Evolutionary conservation across 2,797 vertebrate genomes (phyloP).

Genomic region (Anabacerthia variegaticeps): DNA sequence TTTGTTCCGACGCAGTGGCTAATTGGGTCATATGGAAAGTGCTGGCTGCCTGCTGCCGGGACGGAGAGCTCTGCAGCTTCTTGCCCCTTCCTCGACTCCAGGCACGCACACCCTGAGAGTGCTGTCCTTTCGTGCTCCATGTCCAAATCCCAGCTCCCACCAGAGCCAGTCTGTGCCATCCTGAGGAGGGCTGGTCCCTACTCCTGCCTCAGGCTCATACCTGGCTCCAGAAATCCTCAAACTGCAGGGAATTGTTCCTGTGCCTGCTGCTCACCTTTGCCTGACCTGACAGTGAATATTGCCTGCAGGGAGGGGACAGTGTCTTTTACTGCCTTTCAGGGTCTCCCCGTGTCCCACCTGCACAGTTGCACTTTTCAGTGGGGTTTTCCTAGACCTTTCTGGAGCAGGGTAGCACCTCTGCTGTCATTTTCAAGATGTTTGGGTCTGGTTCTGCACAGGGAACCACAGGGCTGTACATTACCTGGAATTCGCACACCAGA

Average conservation of each 20-base stretch:
- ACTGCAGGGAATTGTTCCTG: not conserved
- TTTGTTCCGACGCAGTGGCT: conserved; percentile 59
- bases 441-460: not conserved
- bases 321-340: not conserved
- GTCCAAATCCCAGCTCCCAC: not conserved
- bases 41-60: conserved; percentile 7
- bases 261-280: not conserved
- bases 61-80: not conserved
- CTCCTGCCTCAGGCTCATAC: not conserved
- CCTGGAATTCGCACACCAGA: not conserved
- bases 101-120: rapidly evolving
- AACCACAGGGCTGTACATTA: rapidly evolving
- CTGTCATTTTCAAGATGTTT: not conserved
- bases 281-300: not conserved
- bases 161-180: not conserved
- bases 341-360: not conserved
- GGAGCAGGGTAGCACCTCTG: not conserved
- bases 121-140: rapidly evolving
- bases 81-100: not conserved
- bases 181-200: rapidly evolving
- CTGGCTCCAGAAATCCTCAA: not conserved
- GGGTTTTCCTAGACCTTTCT: not conserved
- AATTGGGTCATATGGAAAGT: conserved; percentile 66
- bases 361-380: not conserved
- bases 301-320: not conserved